Evolutionary conservation across 2,797 vertebrate species (phyloP).

Genomic region (Stomatorhinus walkeri): DNA sequence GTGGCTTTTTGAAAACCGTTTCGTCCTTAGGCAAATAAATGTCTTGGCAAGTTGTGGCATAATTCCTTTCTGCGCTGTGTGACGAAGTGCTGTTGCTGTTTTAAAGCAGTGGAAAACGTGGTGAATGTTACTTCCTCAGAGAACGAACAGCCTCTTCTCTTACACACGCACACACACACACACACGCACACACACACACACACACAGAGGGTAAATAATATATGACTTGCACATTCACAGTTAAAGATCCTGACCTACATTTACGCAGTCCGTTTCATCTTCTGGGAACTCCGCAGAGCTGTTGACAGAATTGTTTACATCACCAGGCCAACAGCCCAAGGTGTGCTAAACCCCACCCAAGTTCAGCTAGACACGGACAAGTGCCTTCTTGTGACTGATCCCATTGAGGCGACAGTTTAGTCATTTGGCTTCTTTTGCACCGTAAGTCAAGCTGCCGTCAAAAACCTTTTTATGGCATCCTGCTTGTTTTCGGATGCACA

Average conservation of each 20-base stretch:
- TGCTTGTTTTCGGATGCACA: neutral
- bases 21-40: neutral
- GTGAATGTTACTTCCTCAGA: neutral
- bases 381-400: conserved; percentile 20
- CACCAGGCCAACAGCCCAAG: conserved; percentile 25
- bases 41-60: neutral
- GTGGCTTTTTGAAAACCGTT: neutral
- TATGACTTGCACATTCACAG: neutral
- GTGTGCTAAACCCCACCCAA: conserved; percentile 13
- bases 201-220: neutral
- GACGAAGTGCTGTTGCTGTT: neutral
- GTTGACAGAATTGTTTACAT: neutral
- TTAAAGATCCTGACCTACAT: neutral
- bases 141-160: neutral
- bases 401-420: neutral
- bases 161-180: neutral
- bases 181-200: neutral
- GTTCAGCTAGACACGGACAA: neutral
- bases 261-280: neutral
- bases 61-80: neutral
- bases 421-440: neutral
- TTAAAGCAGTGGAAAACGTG: neutral
- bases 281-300: neutral
- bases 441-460: neutral
- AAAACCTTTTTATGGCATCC: neutral